Evolutionary conservation across 2,888 invertebrate genomes (phyloP), one percentile per base, ranked within the genome.

Genomic region (Aethes cnicana): DNA sequence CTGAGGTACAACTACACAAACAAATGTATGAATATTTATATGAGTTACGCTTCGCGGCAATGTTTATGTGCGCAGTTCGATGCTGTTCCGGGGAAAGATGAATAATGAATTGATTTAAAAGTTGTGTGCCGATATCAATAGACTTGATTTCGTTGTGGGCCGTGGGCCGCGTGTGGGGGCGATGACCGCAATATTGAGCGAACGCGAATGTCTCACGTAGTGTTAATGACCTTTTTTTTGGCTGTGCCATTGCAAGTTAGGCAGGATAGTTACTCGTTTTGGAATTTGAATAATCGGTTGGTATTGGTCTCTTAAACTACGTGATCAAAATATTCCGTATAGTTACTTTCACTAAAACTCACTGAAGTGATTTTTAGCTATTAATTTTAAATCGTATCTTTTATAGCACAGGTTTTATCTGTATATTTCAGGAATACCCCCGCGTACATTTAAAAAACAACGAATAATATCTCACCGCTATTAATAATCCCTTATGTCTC

Each of bases 181-280:
- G 81, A 81, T 81, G 88, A 86, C 88, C 88, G 85, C 77, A 84
- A 82, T 84, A 84, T 84, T 84, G 82, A 87, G 75, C 80, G 77
- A 81, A 81, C 86, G 88, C 87, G 84, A 88, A 87, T 87, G 86
- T 89, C 88, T 86, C 82, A 75, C 80, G 81, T 77, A 80, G 84
- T 83, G 88, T 88, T 87, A 86, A 85, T 86, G 86, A 88, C 87
- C 87, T 85, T 86, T 85, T 57, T 84, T 87, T 88, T 82, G 83
- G 76, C 79, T 82, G 82, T 76, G 77, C 79, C 72, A 79, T 77
- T 75, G 75, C 74, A 70, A 69, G 53, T 59, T 55, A 49, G 53
- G 57, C 23, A 8, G 42, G 47, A 43, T 50, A 47, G 44, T 57
- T 39, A 37, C 32, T 46, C 11, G 39, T 32, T 17, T 33, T 48